Conservation (phyloP, 2,113 vertebrate species). For the mouse (Mus musculus) region GRCm39 chr1:24278501-24279000, state of each 20-base stretch:
- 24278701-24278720: not conserved
- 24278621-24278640: not conserved
- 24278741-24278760: not conserved
- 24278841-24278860: not conserved
- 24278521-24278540: not conserved
- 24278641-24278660: not conserved
- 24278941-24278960: constrained; percentile 4
- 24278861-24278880: too few species aligned
- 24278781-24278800: not conserved
- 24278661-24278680: constrained; percentile 58
- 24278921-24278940: not conserved
- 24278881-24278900: not conserved
- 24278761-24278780: not conserved
- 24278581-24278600: not conserved
- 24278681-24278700: constrained; percentile 89
- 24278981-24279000: not conserved
- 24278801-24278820: not conserved
- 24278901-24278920: not conserved
- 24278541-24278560: not conserved
- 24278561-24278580: not conserved
- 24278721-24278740: not conserved
- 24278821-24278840: not conserved
- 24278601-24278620: not conserved
- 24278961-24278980: not conserved
- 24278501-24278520: not conserved